Conservation (phyloP, 2,113 vertebrate genomes). For the Xiphophorus maculatus region DNA sequence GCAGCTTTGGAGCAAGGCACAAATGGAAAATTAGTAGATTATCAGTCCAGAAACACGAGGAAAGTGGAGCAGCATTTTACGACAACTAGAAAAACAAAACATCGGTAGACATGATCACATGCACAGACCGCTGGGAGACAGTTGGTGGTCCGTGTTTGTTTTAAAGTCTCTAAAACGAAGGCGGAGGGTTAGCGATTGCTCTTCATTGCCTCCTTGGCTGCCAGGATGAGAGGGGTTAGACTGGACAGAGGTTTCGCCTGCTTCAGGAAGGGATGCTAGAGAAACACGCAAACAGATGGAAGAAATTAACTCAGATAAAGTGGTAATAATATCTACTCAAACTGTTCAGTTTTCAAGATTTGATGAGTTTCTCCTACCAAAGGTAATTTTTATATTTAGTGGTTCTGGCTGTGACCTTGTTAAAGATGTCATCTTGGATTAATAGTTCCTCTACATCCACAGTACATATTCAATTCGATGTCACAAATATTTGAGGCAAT, state of each 20-base stretch:
- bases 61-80: slow-evolving; percentile 20
- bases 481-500: too few relatives aligned
- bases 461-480: too few relatives aligned
- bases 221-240: slow-evolving; percentile 81
- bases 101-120: slow-evolving; percentile 25
- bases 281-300: not conserved
- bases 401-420: not conserved
- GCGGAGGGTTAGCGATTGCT: slow-evolving; percentile 71
- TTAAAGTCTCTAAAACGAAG: slow-evolving; percentile 19
- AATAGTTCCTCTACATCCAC: not conserved
- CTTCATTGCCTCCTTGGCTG: slow-evolving; percentile 81
- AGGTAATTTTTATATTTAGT: not conserved
- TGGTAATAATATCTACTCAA: too few relatives aligned
- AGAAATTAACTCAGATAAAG: not conserved
- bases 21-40: slow-evolving; percentile 20
- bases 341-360: too few relatives aligned
- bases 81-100: slow-evolving; percentile 17
- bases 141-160: slow-evolving; percentile 1
- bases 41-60: slow-evolving; percentile 19
- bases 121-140: slow-evolving; percentile 2
- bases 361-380: not conserved
- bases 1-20: slow-evolving; percentile 38
- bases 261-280: slow-evolving; percentile 80
- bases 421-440: not conserved
- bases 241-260: slow-evolving; percentile 81